A percentile compares a stretch with the other conserved stretches of the same genome.
Conservation (phyloP, 2,888 invertebrate species). For the Andrena bucephala region DNA sequence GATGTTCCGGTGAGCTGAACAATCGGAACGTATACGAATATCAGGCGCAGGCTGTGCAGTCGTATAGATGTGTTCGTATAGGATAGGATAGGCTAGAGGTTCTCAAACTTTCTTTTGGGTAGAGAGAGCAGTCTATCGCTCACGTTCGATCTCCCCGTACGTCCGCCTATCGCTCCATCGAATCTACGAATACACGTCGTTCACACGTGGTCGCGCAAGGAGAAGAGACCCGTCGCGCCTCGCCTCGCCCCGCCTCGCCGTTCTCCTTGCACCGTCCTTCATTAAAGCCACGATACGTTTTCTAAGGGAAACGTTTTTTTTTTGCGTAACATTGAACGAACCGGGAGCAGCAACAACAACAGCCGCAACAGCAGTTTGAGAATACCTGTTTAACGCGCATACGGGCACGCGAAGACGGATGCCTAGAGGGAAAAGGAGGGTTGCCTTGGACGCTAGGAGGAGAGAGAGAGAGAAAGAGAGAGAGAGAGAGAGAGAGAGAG, state of each 20-base stretch:
- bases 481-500: not conserved
- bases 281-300: not conserved
- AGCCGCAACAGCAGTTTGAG: constrained; percentile 1
- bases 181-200: too few relatives aligned
- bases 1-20: constrained; percentile 83
- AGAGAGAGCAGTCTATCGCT: not conserved
- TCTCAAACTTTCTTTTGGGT: constrained; percentile 41
- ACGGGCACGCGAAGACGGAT: not conserved
- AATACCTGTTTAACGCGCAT: constrained; percentile 4
- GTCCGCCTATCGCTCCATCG: too few relatives aligned
- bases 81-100: constrained; percentile 39
- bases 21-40: constrained; percentile 80
- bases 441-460: not conserved
- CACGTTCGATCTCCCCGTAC: too few relatives aligned
- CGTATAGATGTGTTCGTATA: constrained; percentile 42
- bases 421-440: not conserved
- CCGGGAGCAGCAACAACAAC: not conserved
- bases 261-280: too few relatives aligned
- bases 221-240: too few relatives aligned
- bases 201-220: too few relatives aligned
- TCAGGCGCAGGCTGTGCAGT: constrained; percentile 54
- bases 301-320: not conserved
- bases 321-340: not conserved
- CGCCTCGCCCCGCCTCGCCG: too few relatives aligned
- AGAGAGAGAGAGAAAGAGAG: too few relatives aligned